These are phyloP conservation scores for Anguilla obscura DNA, from an alignment of 2,797 vertebrate species.

Conservation along the genomic window DNA sequence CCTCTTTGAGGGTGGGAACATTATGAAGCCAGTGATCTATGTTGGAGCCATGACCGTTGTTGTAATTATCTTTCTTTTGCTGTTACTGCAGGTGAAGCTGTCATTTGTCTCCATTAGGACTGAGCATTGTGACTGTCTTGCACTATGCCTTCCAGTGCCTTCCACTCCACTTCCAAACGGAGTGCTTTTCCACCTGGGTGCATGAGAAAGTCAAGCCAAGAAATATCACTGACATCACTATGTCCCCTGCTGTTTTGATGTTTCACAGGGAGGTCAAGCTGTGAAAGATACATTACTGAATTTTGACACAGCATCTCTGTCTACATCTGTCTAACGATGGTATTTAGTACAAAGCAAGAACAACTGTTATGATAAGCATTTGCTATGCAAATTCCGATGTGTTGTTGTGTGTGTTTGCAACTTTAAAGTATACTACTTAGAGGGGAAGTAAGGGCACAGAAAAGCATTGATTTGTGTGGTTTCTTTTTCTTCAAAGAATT, in stretches of 20 bases:
- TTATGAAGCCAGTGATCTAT: constrained; percentile 44
- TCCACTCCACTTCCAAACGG: constrained; percentile 31
- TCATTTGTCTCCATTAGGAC: constrained; percentile 49
- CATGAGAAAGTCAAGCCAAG: constrained; percentile 11
- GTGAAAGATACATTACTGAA: neutral
- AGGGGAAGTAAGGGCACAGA: neutral
- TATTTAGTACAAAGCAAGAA: neutral
- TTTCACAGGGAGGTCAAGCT: neutral
- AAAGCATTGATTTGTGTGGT: neutral
- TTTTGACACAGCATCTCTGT: neutral
- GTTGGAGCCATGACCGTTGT: constrained; percentile 35
- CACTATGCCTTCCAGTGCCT: constrained; percentile 37
- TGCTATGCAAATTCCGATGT: neutral
- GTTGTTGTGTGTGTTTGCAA: neutral
- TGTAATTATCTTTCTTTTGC: constrained; percentile 51
- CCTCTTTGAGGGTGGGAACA: neutral
- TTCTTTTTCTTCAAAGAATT: too few relatives aligned
- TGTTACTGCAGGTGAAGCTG: constrained; percentile 41
- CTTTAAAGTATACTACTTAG: neutral
- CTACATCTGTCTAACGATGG: neutral
- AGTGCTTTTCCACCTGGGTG: constrained; percentile 42
- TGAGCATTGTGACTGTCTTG: constrained; percentile 43
- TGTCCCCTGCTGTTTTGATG: neutral
- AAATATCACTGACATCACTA: neutral
- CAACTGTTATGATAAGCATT: neutral